Conservation (phyloP, 1,140 invertebrate species). For the Apis cerana region DNA sequence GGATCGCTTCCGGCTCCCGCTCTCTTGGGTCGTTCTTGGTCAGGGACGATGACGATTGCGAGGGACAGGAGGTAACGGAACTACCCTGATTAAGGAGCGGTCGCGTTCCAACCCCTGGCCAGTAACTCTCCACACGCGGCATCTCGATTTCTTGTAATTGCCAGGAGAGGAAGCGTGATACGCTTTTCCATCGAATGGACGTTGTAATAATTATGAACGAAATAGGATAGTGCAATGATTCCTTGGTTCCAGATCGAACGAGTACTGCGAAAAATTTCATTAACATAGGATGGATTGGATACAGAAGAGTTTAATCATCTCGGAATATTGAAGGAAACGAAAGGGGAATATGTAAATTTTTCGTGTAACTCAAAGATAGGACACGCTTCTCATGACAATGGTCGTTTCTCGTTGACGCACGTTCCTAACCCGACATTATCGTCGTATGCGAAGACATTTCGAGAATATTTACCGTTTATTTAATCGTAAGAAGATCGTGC, state of each 20-base stretch:
- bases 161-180: not conserved
- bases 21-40: slow-evolving; percentile 75
- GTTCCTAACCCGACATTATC: slow-evolving; percentile 58
- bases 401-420: too few relatives aligned
- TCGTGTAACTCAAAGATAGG: slow-evolving; percentile 50
- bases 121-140: slow-evolving; percentile 11
- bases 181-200: not conserved
- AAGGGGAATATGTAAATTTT: too few relatives aligned
- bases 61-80: slow-evolving; percentile 45
- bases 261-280: too few relatives aligned
- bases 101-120: slow-evolving; percentile 19
- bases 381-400: slow-evolving; percentile 63
- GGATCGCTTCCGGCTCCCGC: slow-evolving; percentile 68
- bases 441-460: slow-evolving; percentile 57
- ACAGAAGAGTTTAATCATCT: too few relatives aligned
- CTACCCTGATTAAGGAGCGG: slow-evolving; percentile 57
- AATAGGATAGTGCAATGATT: too few relatives aligned
- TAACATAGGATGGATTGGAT: too few relatives aligned
- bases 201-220: not conserved
- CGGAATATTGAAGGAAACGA: too few relatives aligned
- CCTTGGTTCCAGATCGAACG: too few relatives aligned
- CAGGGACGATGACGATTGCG: slow-evolving; percentile 73
- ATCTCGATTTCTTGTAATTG: slow-evolving; percentile 36
- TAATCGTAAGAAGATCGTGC: not conserved
- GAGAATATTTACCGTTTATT: slow-evolving; percentile 33